These are phyloP conservation scores for Druceiella hillmani DNA, from an alignment of 2,888 invertebrate genomes.

Conservation along the genomic window DNA sequence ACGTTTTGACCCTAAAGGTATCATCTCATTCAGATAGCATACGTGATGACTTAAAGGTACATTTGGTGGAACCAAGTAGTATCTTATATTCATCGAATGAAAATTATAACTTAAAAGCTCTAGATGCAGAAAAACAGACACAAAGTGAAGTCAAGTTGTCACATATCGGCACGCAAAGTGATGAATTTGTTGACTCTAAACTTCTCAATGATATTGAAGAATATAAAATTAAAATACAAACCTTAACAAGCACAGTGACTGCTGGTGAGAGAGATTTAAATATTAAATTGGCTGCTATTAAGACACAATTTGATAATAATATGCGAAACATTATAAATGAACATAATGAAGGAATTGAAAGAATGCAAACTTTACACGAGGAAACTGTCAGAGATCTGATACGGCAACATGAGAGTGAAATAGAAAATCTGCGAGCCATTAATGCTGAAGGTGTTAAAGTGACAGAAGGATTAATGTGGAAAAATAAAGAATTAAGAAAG, in stretches of 20 bases:
- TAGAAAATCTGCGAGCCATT: slow-evolving; percentile 43
- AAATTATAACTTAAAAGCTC: too few species aligned
- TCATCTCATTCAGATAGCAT: too few species aligned
- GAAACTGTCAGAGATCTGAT: slow-evolving; percentile 44
- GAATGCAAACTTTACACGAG: slow-evolving; percentile 50
- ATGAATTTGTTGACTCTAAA: too few species aligned
- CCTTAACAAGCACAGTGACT: slow-evolving; percentile 33
- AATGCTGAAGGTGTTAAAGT: slow-evolving; percentile 44
- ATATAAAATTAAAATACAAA: slow-evolving; percentile 34
- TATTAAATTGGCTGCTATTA: slow-evolving; percentile 42
- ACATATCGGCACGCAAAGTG: too few species aligned
- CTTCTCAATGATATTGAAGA: slow-evolving; percentile 29
- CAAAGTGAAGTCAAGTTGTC: too few species aligned
- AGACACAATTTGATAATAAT: slow-evolving; percentile 50
- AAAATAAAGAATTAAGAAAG: slow-evolving; percentile 34
- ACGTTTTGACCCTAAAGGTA: too few species aligned
- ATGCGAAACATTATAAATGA: slow-evolving; percentile 48
- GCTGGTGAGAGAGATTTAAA: slow-evolving; percentile 37
- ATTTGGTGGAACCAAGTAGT: too few species aligned
- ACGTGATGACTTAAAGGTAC: too few species aligned
- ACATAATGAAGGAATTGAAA: slow-evolving; percentile 50
- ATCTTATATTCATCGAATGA: too few species aligned
- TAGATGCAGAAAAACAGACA: too few species aligned
- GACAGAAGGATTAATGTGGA: slow-evolving; percentile 39
- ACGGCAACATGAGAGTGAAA: slow-evolving; percentile 47